phyloP scores from a whole-genome alignment of 2,113 vertebrate species.

The Macheiramphus alcinus region DNA sequence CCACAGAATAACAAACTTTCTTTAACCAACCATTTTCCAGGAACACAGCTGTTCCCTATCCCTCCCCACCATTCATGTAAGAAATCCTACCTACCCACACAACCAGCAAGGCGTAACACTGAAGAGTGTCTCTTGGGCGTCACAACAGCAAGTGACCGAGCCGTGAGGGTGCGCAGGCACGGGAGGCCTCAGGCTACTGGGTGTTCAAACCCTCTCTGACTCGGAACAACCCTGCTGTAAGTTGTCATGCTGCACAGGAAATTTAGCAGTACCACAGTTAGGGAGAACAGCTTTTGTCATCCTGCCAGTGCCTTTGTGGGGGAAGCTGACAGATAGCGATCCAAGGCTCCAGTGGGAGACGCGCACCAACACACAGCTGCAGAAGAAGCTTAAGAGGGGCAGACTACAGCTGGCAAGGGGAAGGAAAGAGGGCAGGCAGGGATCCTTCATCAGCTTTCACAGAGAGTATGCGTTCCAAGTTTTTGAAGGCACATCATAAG shows the following conservation, averaged over 20 bases:
- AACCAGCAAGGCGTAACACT: background rate
- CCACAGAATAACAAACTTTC: background rate
- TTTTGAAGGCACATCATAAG: conserved; percentile 62
- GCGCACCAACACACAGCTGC: conserved; percentile 28
- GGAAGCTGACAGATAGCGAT: background rate
- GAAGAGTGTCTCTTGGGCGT: background rate
- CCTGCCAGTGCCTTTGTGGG: background rate
- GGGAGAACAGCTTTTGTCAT: background rate
- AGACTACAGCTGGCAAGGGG: conserved; percentile 15
- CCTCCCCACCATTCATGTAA: background rate
- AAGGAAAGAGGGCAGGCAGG: conserved; percentile 24
- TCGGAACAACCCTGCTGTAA: background rate
- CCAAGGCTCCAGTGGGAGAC: background rate
- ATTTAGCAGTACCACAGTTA: background rate
- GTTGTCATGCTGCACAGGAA: background rate
- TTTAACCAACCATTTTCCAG: background rate
- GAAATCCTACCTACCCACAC: background rate
- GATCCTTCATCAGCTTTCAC: conserved; percentile 33
- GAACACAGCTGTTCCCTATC: background rate
- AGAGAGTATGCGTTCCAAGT: background rate
- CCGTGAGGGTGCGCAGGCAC: background rate
- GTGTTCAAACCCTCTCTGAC: background rate
- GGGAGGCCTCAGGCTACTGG: background rate
- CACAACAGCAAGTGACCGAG: background rate
- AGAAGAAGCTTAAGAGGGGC: conserved; percentile 1